Percentiles rank a stretch among this genome's conserved stretches.
These are phyloP conservation scores for Euwallacea similis DNA, from an alignment of 1,140 invertebrate genomes.

Conservation along the genomic window DNA sequence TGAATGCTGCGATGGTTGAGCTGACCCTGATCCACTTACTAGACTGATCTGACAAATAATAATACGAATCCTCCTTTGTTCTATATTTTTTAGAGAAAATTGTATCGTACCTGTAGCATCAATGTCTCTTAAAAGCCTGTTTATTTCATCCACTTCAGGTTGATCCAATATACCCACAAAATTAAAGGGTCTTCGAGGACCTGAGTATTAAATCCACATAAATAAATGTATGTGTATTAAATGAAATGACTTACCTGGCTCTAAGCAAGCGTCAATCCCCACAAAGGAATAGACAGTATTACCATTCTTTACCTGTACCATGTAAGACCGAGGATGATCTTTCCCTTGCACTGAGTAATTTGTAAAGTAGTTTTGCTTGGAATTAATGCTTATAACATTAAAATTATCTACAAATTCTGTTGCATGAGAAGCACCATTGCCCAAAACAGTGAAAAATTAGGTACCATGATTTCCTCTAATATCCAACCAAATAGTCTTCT, in stretches of 20 bases:
- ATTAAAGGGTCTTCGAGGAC: slow-evolving; percentile 87
- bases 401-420: slow-evolving; percentile 78
- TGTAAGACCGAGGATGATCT: slow-evolving; percentile 73
- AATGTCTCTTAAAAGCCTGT: slow-evolving; percentile 58
- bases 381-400: slow-evolving; percentile 71
- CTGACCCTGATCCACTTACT: too few relatives aligned
- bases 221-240: not conserved
- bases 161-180: slow-evolving; percentile 79
- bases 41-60: too few relatives aligned
- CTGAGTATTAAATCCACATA: slow-evolving; percentile 12
- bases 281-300: slow-evolving; percentile 75
- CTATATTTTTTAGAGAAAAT: too few relatives aligned
- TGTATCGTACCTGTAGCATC: slow-evolving; percentile 48
- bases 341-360: slow-evolving; percentile 81
- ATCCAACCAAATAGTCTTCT: slow-evolving; percentile 83
- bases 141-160: slow-evolving; percentile 61
- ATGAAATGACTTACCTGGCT: slow-evolving; percentile 61
- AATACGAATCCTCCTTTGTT: too few relatives aligned
- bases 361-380: slow-evolving; percentile 75
- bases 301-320: slow-evolving; percentile 64
- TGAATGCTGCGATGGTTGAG: too few relatives aligned
- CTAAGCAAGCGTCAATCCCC: slow-evolving; percentile 84
- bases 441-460: not conserved
- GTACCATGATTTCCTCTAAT: slow-evolving; percentile 94
- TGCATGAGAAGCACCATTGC: too few relatives aligned